Evolutionary conservation across 2,888 invertebrate genomes (phyloP).

Genomic region (Anaspis maculata): DNA sequence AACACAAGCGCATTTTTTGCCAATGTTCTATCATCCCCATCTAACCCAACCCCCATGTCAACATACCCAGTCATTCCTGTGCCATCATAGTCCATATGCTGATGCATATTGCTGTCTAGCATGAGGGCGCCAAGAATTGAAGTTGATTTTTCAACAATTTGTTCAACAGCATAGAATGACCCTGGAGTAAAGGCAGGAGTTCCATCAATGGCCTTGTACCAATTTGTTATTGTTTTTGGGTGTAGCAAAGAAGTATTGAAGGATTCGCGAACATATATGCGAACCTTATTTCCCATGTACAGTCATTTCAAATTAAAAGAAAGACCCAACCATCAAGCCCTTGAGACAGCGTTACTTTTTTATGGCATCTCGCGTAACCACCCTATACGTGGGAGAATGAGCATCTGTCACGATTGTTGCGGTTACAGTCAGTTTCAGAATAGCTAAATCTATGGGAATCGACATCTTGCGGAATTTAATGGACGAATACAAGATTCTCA

Average conservation of each 20-base stretch:
- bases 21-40: conserved; percentile 16
- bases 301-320: no score
- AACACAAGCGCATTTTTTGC: conserved; percentile 19
- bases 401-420: no score
- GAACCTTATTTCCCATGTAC: no score
- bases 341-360: no score
- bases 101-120: no score
- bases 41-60: conserved; percentile 19
- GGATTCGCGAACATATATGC: conserved; percentile 2
- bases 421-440: no score
- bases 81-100: conserved; percentile 22
- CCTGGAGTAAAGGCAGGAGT: conserved; percentile 4
- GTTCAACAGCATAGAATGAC: conserved; percentile 1
- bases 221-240: conserved; percentile 3
- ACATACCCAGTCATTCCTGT: conserved; percentile 22
- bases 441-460: no score
- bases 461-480: no score
- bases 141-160: neutral
- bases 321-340: no score
- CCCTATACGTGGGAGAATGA: no score
- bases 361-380: no score
- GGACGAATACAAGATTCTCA: no score
- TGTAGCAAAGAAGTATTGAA: conserved; percentile 5
- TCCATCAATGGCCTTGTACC: conserved; percentile 3
- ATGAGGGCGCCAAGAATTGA: conserved; percentile 21